Evolutionary conservation across 2,888 invertebrate species (phyloP).

Genomic region (Slavum lentiscoides): DNA sequence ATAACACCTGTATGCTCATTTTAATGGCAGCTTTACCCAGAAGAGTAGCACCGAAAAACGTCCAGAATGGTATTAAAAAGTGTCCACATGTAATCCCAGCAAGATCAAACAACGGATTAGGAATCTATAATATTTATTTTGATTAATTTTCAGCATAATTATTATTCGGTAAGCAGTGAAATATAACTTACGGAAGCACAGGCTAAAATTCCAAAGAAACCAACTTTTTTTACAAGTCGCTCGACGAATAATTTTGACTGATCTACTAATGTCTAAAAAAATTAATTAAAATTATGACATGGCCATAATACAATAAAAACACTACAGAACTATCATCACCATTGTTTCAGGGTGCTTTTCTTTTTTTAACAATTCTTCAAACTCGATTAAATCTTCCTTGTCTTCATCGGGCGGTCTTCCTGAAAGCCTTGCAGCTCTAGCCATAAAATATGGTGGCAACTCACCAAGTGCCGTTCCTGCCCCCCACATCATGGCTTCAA

Average conservation of each 20-base stretch:
- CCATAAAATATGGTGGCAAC: constrained; percentile 99
- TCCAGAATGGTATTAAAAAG: constrained; percentile 99
- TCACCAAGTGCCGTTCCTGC: constrained; percentile 98
- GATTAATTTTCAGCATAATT: not conserved
- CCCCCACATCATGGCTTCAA: constrained; percentile 98
- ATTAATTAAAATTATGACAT: not conserved
- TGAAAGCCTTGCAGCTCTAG: constrained; percentile 80
- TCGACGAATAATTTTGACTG: constrained; percentile 84
- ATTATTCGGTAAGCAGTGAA: not conserved
- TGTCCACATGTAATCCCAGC: constrained; percentile 99
- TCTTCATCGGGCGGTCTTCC: constrained; percentile 67
- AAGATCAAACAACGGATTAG: constrained; percentile 98
- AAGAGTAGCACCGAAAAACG: constrained; percentile 98
- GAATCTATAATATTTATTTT: constrained; percentile 63
- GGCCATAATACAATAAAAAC: too few species aligned
- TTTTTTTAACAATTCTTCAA: constrained; percentile 71
- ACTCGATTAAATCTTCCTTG: constrained; percentile 72
- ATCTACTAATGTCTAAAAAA: constrained; percentile 67
- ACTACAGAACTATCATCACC: constrained; percentile 52
- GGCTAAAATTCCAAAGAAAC: constrained; percentile 93
- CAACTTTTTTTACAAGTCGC: constrained; percentile 87
- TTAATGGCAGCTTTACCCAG: constrained; percentile 96
- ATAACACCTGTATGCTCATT: constrained; percentile 97
- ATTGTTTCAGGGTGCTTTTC: constrained; percentile 59
- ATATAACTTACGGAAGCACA: constrained; percentile 81